These are phyloP conservation scores for Orius insidiosus DNA, from an alignment of 1,140 invertebrate species.

Conservation along the genomic window DNA sequence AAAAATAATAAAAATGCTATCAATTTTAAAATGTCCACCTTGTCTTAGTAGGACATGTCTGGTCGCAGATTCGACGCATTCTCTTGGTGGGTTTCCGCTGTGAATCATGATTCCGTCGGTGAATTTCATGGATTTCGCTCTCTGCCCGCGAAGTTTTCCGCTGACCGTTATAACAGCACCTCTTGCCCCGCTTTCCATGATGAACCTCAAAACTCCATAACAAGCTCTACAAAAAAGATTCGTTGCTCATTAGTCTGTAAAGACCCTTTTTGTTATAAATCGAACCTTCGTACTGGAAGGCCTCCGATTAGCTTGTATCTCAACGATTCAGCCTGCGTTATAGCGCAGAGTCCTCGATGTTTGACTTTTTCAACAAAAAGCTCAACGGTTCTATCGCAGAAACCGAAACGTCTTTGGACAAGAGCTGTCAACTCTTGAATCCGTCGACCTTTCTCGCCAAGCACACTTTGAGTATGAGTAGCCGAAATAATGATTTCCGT, in stretches of 20 bases:
- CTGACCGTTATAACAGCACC: slow-evolving; percentile 98
- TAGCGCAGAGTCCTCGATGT: slow-evolving; percentile 92
- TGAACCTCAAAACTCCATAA: slow-evolving; percentile 96
- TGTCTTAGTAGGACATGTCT: slow-evolving; percentile 93
- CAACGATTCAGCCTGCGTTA: slow-evolving; percentile 96
- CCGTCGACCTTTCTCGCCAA: slow-evolving; percentile 85
- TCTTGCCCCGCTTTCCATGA: slow-evolving; percentile 96
- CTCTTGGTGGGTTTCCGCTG: slow-evolving; percentile 93
- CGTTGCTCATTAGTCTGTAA: not conserved
- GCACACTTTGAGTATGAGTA: slow-evolving; percentile 93
- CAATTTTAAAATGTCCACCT: slow-evolving; percentile 33
- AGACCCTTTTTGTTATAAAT: slow-evolving; percentile 8
- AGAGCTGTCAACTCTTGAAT: slow-evolving; percentile 95
- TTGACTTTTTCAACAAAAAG: slow-evolving; percentile 98
- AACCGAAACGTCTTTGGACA: slow-evolving; percentile 95
- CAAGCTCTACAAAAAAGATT: slow-evolving; percentile 52
- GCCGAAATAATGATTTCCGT: slow-evolving; percentile 99
- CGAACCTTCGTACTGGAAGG: slow-evolving; percentile 59
- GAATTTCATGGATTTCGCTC: slow-evolving; percentile 99
- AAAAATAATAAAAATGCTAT: not conserved
- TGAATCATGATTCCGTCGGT: slow-evolving; percentile 99
- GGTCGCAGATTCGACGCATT: slow-evolving; percentile 95
- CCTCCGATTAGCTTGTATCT: slow-evolving; percentile 97
- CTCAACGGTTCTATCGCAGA: slow-evolving; percentile 81
- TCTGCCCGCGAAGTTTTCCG: slow-evolving; percentile 93